Conservation (phyloP, 2,113 vertebrate genomes). For the Delphinus delphis region DNA sequence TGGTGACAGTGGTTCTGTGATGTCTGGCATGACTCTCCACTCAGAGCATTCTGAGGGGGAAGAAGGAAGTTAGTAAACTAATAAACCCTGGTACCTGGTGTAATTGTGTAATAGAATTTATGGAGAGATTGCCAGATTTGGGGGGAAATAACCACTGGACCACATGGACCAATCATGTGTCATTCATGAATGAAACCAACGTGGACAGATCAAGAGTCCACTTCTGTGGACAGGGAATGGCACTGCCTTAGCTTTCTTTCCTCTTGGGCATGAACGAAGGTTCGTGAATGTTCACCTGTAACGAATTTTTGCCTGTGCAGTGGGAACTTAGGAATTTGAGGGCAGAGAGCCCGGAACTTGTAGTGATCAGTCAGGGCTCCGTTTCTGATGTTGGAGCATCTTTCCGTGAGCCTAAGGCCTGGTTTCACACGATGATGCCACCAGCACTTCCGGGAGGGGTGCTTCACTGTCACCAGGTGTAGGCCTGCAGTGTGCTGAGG, state of each 20-base stretch:
- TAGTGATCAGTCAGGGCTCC: neutral
- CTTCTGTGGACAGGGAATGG: neutral
- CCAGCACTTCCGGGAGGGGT: fast-evolving
- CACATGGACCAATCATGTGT: neutral
- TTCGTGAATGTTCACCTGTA: neutral
- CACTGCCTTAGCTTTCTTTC: neutral
- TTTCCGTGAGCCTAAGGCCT: neutral
- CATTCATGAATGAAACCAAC: neutral
- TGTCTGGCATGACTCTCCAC: fast-evolving
- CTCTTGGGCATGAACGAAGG: neutral
- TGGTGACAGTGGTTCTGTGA: neutral
- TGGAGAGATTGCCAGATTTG: neutral
- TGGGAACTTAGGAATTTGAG: neutral
- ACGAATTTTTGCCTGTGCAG: neutral
- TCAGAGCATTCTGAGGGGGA: neutral
- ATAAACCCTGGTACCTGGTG: neutral
- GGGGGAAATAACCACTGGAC: neutral
- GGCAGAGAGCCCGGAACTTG: neutral
- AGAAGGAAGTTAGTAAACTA: neutral
- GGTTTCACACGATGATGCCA: neutral
- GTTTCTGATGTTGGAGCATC: neutral
- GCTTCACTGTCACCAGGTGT: neutral
- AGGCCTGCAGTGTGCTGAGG: neutral
- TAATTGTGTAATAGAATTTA: neutral
- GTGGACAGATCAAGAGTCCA: neutral